Evolutionary conservation across 2,888 invertebrate genomes (phyloP).

Genomic region (Barypeithes pellucidus): DNA sequence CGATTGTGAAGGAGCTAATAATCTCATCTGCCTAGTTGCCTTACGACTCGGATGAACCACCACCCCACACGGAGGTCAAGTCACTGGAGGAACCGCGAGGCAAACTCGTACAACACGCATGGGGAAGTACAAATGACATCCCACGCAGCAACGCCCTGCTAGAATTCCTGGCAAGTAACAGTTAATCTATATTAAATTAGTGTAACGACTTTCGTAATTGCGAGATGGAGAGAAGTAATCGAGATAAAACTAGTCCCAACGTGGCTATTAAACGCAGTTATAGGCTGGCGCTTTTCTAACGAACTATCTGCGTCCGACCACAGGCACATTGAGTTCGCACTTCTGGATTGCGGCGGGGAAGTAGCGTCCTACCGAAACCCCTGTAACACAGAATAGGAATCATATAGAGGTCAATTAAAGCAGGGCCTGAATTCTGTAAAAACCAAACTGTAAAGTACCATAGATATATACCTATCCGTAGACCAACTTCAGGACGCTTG

Average conservation of each 20-base stretch:
- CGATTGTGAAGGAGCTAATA: not conserved
- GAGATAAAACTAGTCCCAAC: too few species aligned
- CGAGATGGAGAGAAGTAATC: not conserved
- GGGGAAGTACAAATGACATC: not conserved
- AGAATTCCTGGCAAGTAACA: slow-evolving; percentile 5
- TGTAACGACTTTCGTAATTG: not conserved
- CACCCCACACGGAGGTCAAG: not conserved
- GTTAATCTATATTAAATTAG: not conserved
- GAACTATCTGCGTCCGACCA: not conserved
- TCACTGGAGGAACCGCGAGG: not conserved
- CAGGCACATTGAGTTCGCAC: not conserved
- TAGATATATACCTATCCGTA: not conserved
- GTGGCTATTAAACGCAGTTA: too few species aligned
- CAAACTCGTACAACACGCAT: not conserved
- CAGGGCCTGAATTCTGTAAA: not conserved
- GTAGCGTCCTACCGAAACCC: not conserved
- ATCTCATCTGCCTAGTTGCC: not conserved
- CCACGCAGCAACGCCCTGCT: not conserved
- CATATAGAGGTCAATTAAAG: not conserved
- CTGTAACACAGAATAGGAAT: not conserved
- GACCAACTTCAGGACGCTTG: not conserved
- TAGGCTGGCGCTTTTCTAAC: too few species aligned
- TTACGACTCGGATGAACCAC: too few species aligned
- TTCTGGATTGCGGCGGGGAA: not conserved
- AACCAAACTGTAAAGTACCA: not conserved